A percentile compares a stretch with the other conserved stretches of the same genome.
phyloP scores from a whole-genome alignment of 2,113 vertebrate species.

The Lonchura striata region DNA sequence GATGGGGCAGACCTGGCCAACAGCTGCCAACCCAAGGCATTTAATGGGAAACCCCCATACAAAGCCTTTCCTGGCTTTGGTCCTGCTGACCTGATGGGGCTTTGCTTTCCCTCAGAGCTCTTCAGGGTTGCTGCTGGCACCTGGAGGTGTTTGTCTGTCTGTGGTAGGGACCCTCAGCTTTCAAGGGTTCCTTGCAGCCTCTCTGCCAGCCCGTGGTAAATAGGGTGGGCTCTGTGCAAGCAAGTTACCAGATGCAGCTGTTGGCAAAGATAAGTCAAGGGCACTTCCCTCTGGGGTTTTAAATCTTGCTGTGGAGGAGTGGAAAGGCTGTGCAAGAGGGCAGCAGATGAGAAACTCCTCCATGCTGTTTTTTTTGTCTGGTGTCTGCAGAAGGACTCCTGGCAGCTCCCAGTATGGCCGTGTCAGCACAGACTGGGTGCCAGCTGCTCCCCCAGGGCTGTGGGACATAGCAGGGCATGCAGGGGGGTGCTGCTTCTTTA shows the following conservation, averaged over 20 bases:
- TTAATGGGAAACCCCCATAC: fast-evolving
- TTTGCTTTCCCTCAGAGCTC: not conserved
- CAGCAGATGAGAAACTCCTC: not conserved
- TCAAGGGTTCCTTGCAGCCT: not conserved
- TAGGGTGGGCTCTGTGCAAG: fast-evolving
- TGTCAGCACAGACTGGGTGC: not conserved
- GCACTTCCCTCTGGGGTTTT: fast-evolving
- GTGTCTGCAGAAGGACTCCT: not conserved
- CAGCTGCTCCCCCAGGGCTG: fast-evolving
- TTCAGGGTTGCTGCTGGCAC: not conserved
- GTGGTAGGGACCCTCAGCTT: not conserved
- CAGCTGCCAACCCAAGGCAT: not conserved
- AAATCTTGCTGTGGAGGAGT: not conserved
- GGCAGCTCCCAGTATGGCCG: fast-evolving
- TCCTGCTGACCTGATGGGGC: not conserved
- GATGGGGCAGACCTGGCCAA: not conserved
- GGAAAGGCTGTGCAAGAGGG: not conserved
- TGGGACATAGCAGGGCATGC: fast-evolving
- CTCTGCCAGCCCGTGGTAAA: not conserved
- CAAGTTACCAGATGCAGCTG: not conserved
- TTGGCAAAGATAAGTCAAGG: not conserved
- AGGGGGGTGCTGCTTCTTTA: not conserved
- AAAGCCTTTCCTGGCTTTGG: not conserved
- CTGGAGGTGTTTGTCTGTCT: not conserved
- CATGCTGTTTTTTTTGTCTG: not conserved